Percentiles rank a stretch among this genome's conserved stretches.
phyloP scores from a whole-genome alignment of 2,888 invertebrate genomes.

The Hymenopus coronatus region DNA sequence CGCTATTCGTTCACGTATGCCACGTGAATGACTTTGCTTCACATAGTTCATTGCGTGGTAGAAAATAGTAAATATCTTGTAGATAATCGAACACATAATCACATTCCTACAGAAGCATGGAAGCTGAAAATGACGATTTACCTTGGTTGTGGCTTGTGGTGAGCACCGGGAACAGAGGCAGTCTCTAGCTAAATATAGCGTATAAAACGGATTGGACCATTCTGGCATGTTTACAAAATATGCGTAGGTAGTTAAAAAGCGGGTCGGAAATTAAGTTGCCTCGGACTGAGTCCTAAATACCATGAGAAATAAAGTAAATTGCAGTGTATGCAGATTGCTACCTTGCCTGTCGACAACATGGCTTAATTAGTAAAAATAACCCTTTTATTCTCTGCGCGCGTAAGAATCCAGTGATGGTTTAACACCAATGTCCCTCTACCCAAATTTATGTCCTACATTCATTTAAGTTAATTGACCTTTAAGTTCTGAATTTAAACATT shows the following conservation, averaged over 20 bases:
- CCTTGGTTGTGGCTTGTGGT: background rate
- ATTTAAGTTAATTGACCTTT: background rate
- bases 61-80: too few relatives aligned
- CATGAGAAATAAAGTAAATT: conserved; percentile 8
- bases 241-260: background rate
- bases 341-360: background rate
- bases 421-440: background rate
- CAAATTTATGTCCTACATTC: background rate
- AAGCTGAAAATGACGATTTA: background rate
- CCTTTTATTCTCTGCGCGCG: background rate
- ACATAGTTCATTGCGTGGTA: too few relatives aligned
- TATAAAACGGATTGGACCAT: conserved; percentile 2
- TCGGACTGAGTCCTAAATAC: background rate
- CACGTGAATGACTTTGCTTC: too few relatives aligned
- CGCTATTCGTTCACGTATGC: too few relatives aligned
- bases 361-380: background rate
- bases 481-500: background rate
- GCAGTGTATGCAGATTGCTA: background rate
- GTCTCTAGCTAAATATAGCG: background rate
- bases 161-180: background rate
- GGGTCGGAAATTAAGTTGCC: conserved; percentile 2
- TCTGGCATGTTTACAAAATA: conserved; percentile 12
- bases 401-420: background rate
- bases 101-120: too few relatives aligned
- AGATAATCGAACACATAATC: too few relatives aligned